These are phyloP conservation scores for Microtus montanus DNA, from an alignment of 2,113 vertebrate genomes.

Conservation along the genomic window DNA sequence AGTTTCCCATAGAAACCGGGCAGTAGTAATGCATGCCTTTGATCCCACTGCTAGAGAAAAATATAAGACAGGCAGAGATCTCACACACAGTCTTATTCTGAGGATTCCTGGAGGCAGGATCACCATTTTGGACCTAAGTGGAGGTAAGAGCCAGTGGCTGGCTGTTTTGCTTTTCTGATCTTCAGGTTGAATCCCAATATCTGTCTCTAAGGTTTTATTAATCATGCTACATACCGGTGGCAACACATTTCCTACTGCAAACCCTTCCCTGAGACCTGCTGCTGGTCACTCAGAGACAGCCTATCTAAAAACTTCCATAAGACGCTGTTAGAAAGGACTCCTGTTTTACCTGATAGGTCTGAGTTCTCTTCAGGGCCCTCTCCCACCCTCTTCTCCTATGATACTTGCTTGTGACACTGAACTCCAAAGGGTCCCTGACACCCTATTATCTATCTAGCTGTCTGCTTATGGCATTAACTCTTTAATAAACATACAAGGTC, in stretches of 20 bases:
- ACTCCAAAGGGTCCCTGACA: neutral
- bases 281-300: neutral
- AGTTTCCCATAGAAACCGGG: too few relatives aligned
- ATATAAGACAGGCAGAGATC: too few relatives aligned
- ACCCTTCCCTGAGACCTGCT: neutral
- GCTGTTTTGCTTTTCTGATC: too few relatives aligned
- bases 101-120: too few relatives aligned
- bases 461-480: neutral
- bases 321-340: neutral
- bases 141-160: too few relatives aligned
- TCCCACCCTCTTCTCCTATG: neutral
- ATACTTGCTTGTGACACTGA: neutral
- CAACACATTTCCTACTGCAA: neutral
- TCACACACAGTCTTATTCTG: too few relatives aligned
- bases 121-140: too few relatives aligned
- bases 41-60: too few relatives aligned
- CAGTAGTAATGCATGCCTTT: too few relatives aligned
- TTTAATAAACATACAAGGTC: neutral
- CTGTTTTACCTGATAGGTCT: neutral
- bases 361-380: neutral
- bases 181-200: too few relatives aligned
- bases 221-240: too few relatives aligned
- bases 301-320: neutral
- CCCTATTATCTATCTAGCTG: neutral
- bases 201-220: too few relatives aligned